Evolutionary conservation across 1,140 invertebrate species (phyloP).

Genomic region (Drosophila lini): DNA sequence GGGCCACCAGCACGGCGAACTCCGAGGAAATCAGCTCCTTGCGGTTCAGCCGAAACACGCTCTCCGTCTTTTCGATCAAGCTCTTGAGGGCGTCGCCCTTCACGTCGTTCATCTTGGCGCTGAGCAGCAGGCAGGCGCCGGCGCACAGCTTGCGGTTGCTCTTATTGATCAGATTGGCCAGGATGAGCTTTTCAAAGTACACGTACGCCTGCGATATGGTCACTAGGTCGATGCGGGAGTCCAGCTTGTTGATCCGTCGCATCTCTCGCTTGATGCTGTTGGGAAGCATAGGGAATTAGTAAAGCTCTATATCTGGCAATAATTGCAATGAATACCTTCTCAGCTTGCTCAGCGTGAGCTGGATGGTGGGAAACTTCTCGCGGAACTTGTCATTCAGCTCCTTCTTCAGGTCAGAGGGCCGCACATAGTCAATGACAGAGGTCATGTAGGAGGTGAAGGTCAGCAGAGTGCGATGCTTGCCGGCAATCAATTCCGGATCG

Average conservation of each 20-base stretch:
- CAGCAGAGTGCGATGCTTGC: constrained; percentile 96
- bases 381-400: constrained; percentile 99
- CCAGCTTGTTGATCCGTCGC: constrained; percentile 95
- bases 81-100: constrained; percentile 94
- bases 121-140: constrained; percentile 95
- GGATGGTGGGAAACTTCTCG: constrained; percentile 97
- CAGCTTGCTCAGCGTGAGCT: constrained; percentile 98
- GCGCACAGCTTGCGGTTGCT: constrained; percentile 97
- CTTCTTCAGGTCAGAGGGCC: constrained; percentile 98
- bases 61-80: constrained; percentile 96
- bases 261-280: constrained; percentile 94
- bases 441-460: constrained; percentile 98
- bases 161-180: constrained; percentile 97
- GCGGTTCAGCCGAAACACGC: constrained; percentile 94
- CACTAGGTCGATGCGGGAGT: constrained; percentile 93
- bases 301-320: background rate
- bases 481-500: constrained; percentile 97
- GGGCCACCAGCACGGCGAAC: constrained; percentile 96
- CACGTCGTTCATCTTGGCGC: constrained; percentile 98
- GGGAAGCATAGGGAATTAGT: background rate
- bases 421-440: constrained; percentile 98
- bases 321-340: constrained; percentile 89
- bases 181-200: constrained; percentile 98
- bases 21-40: constrained; percentile 96
- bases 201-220: constrained; percentile 98